These are phyloP conservation scores for Suricata suricatta DNA, from an alignment of 2,113 vertebrate genomes.

Conservation along the genomic window DNA sequence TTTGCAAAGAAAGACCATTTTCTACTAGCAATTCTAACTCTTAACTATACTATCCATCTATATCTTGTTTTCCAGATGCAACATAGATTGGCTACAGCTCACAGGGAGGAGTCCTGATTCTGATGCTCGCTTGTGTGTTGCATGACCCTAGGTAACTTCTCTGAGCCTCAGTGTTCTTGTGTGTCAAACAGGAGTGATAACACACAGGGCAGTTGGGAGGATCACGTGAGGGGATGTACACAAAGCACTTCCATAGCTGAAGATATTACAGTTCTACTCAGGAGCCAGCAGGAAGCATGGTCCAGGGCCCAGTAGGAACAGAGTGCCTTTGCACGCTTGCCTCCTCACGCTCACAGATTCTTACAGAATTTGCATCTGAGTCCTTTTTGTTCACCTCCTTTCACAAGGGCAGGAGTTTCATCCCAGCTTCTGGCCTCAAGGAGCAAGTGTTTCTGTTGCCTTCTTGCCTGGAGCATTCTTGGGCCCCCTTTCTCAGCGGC, in stretches of 20 bases:
- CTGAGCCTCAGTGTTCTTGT: not conserved
- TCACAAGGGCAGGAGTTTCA: not conserved
- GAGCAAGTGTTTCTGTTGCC: not conserved
- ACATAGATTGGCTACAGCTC: not conserved
- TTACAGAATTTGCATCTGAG: not conserved
- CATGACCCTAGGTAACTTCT: not conserved
- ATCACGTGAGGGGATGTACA: not conserved
- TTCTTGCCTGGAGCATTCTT: not conserved
- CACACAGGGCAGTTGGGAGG: not conserved
- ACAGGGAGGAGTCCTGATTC: not conserved
- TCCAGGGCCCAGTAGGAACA: rapidly evolving
- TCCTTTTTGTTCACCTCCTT: not conserved
- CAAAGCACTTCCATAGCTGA: not conserved
- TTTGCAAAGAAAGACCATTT: not conserved
- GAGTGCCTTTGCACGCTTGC: not conserved
- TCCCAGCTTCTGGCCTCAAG: not conserved
- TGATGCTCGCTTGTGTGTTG: not conserved
- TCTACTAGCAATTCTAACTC: not conserved
- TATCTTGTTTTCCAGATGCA: not conserved
- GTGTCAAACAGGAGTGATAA: not conserved
- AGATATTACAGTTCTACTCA: not conserved
- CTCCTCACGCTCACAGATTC: not conserved
- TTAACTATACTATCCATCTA: not conserved
- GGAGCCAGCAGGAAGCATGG: not conserved
- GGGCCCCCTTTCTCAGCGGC: not conserved